Evolutionary conservation across 2,888 invertebrate species (phyloP).

Genomic region (Andrena flavipes): DNA sequence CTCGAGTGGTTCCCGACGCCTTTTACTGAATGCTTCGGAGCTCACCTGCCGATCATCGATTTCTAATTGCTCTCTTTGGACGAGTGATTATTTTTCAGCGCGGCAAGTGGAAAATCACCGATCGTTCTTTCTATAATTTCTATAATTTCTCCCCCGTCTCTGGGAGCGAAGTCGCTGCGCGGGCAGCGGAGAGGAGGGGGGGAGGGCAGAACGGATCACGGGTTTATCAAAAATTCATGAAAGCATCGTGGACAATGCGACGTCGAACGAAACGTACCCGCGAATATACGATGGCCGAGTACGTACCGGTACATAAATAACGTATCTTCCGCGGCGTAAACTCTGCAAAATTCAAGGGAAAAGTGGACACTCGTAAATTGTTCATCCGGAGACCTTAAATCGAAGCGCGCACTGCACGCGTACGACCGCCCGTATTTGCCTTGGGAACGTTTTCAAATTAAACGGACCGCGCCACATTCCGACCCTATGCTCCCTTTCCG

Average conservation of each 20-base stretch:
- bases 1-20: not conserved
- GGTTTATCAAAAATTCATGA: conserved; percentile 24
- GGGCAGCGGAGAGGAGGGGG: too few relatives aligned
- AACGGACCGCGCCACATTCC: not conserved
- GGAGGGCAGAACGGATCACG: not conserved
- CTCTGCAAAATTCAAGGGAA: conserved; percentile 31
- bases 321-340: conserved; percentile 5
- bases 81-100: not conserved
- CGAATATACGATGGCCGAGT: conserved; percentile 1
- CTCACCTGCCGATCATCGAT: too few relatives aligned
- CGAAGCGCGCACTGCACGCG: not conserved
- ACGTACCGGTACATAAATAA: conserved; percentile 31
- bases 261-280: not conserved
- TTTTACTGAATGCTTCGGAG: not conserved
- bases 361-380: conserved; percentile 39
- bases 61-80: not conserved
- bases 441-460: conserved; percentile 29
- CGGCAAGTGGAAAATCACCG: not conserved
- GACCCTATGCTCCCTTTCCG: not conserved
- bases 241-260: conserved; percentile 13
- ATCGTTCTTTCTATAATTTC: not conserved
- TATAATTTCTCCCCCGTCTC: not conserved
- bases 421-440: not conserved
- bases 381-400: conserved; percentile 32
- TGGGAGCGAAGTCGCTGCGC: not conserved